Conservation (phyloP, 2,888 invertebrate genomes). For the Napeogenes sylphis region DNA sequence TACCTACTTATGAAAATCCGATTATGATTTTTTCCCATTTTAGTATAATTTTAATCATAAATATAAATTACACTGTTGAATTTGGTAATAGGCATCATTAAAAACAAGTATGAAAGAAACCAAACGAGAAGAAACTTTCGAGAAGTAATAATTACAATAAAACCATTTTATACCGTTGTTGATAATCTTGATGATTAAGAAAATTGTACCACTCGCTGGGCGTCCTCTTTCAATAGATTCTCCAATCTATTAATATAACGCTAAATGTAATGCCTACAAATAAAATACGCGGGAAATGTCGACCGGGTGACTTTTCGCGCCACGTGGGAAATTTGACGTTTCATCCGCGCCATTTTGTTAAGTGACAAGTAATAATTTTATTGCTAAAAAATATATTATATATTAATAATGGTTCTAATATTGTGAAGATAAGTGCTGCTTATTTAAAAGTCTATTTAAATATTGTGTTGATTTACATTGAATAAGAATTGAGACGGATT, state of each 20-base stretch:
- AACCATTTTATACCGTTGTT: no score
- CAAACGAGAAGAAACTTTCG: no score
- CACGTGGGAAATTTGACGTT: conserved; percentile 42
- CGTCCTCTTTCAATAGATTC: conserved; percentile 20
- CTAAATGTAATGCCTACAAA: conserved; percentile 62
- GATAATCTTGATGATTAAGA: no score
- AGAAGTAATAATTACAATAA: no score
- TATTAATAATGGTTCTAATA: no score
- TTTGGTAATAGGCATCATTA: no score
- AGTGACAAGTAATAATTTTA: conserved; percentile 12
- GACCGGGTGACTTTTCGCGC: conserved; percentile 39
- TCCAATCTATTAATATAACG: conserved; percentile 31
- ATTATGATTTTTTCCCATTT: no score
- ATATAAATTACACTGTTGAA: no score
- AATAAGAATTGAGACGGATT: not conserved
- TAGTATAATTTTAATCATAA: no score
- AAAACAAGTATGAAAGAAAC: no score
- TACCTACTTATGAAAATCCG: no score
- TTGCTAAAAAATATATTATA: not conserved
- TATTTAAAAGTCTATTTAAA: not conserved
- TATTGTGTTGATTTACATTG: not conserved
- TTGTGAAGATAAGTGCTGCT: no score
- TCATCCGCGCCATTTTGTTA: conserved; percentile 37
- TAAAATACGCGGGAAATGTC: conserved; percentile 55
- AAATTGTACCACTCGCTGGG: conserved; percentile 8